Percentiles rank a stretch among this genome's conserved stretches.
phyloP scores from a whole-genome alignment of 2,888 invertebrate genomes.

The Pteria penguin region DNA sequence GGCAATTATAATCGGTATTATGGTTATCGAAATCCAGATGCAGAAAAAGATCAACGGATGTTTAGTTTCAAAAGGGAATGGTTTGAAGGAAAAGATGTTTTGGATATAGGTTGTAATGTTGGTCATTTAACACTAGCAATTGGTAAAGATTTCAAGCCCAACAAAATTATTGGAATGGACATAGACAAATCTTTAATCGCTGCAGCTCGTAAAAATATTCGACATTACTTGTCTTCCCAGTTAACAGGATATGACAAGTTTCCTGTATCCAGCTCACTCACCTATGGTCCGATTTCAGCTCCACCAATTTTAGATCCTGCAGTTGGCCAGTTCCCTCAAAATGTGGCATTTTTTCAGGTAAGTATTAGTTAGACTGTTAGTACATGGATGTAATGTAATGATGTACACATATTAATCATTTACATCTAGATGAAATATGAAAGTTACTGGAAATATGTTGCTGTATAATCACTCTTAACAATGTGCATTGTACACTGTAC shows the following conservation, averaged over 20 bases:
- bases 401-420: not conserved
- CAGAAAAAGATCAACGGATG: slow-evolving; percentile 88
- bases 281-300: slow-evolving; percentile 89
- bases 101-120: slow-evolving; percentile 98
- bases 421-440: too few relatives aligned
- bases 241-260: slow-evolving; percentile 82
- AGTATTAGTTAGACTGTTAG: slow-evolving; percentile 59
- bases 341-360: slow-evolving; percentile 93
- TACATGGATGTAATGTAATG: too few relatives aligned
- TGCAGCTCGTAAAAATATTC: slow-evolving; percentile 87
- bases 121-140: slow-evolving; percentile 96
- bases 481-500: too few relatives aligned
- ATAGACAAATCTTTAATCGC: slow-evolving; percentile 93
- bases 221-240: slow-evolving; percentile 83
- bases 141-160: slow-evolving; percentile 91
- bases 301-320: slow-evolving; percentile 59
- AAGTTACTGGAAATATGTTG: not conserved
- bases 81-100: slow-evolving; percentile 92
- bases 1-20: slow-evolving; percentile 99
- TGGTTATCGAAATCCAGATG: slow-evolving; percentile 93
- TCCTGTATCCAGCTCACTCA: slow-evolving; percentile 92
- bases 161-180: slow-evolving; percentile 93
- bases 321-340: slow-evolving; percentile 87
- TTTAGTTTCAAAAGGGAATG: slow-evolving; percentile 90
- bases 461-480: too few relatives aligned